Evolutionary conservation across 2,113 vertebrate genomes (phyloP).

Genomic region (Tenrec ecaudatus): DNA sequence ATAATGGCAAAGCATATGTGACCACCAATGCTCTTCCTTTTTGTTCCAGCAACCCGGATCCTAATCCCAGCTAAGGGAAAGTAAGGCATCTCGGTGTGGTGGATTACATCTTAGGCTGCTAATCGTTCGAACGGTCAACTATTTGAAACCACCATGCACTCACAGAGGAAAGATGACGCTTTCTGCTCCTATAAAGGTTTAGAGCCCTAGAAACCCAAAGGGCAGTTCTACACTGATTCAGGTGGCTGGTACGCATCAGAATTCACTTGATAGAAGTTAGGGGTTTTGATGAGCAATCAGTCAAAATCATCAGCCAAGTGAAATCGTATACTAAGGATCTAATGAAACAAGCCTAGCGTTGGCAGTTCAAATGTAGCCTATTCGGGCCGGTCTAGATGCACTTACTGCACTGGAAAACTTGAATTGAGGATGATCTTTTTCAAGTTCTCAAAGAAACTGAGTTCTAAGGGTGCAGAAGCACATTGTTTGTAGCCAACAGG

Average conservation of each 20-base stretch:
- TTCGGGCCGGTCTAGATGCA: background rate
- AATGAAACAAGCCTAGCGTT: background rate
- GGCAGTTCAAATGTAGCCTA: background rate
- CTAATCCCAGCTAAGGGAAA: background rate
- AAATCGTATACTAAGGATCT: background rate
- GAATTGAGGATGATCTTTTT: background rate
- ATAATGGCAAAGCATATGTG: background rate
- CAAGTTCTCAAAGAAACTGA: background rate
- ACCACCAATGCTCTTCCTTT: background rate
- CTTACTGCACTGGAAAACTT: background rate
- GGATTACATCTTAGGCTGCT: too few species aligned
- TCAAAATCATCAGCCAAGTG: background rate
- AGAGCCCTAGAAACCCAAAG: too few species aligned
- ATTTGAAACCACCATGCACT: too few species aligned
- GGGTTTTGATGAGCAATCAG: too few species aligned
- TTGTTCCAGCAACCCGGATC: too few species aligned
- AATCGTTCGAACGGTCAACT: too few species aligned
- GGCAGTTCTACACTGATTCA: too few species aligned
- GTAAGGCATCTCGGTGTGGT: background rate
- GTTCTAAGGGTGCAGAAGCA: background rate
- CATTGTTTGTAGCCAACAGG: background rate
- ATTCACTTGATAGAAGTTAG: too few species aligned
- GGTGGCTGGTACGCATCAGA: too few species aligned
- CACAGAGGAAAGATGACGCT: too few species aligned
- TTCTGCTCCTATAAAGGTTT: too few species aligned